phyloP scores from a whole-genome alignment of 2,113 vertebrate species.

The Dromaius novaehollandiae region DNA sequence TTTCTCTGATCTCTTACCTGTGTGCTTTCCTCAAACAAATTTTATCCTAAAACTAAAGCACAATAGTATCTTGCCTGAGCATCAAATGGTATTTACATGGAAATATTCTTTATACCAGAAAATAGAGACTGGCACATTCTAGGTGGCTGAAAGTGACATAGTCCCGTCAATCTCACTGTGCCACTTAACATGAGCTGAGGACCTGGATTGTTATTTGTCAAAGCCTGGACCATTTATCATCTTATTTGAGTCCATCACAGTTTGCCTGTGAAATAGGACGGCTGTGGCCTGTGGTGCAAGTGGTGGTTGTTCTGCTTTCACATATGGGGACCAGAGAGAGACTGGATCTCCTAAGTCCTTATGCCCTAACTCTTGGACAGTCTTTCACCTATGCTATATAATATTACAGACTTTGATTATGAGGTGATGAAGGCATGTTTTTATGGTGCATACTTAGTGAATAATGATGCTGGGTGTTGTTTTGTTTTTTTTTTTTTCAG shows the following conservation, averaged over 20 bases:
- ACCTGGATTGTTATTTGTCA: neutral
- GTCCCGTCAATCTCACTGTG: neutral
- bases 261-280: neutral
- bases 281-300: neutral
- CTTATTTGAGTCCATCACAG: neutral
- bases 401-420: neutral
- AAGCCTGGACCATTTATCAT: neutral
- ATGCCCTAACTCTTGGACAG: neutral
- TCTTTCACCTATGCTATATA: fast-evolving
- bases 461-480: neutral
- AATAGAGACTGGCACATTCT: neutral
- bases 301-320: neutral
- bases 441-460: neutral
- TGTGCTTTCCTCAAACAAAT: neutral
- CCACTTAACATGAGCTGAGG: neutral
- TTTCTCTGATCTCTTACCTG: neutral
- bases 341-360: fast-evolving
- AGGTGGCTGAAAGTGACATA: neutral
- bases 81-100: neutral
- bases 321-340: neutral
- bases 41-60: neutral
- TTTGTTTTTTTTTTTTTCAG: conserved; percentile 64
- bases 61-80: neutral
- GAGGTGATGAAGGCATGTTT: neutral
- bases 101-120: neutral